A percentile compares a stretch with the other conserved stretches of the same genome.
phyloP scores from a whole-genome alignment of 2,888 invertebrate genomes.

The Ochlodes sylvanus region DNA sequence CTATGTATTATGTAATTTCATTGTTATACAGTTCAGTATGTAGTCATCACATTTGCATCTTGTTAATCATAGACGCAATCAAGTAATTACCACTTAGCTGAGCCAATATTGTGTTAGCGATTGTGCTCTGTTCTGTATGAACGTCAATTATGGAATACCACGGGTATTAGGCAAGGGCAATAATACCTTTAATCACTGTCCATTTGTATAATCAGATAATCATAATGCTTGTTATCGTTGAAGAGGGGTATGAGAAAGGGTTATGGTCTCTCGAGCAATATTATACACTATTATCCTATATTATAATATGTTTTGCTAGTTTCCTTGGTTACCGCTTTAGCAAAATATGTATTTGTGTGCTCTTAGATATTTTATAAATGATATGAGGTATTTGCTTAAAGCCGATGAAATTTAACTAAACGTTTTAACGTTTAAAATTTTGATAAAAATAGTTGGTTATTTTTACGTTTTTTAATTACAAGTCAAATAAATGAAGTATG shows the following conservation, averaged over 20 bases:
- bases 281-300: too few relatives aligned
- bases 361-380: too few relatives aligned
- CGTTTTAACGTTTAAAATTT: too few relatives aligned
- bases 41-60: conserved; percentile 35
- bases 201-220: conserved; percentile 16
- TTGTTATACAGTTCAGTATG: conserved; percentile 30
- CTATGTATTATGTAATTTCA: conserved; percentile 20
- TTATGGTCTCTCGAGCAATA: not conserved
- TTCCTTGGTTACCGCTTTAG: too few relatives aligned
- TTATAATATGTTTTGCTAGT: too few relatives aligned
- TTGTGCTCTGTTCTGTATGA: conserved; percentile 26
- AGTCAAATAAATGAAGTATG: too few relatives aligned
- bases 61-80: conserved; percentile 37
- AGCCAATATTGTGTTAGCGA: conserved; percentile 34
- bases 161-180: conserved; percentile 10
- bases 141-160: conserved; percentile 26
- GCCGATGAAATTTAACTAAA: too few relatives aligned
- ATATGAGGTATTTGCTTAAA: too few relatives aligned
- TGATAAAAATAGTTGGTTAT: too few relatives aligned
- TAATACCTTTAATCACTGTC: conserved; percentile 18
- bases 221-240: not conserved
- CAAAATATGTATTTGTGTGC: too few relatives aligned
- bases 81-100: conserved; percentile 36
- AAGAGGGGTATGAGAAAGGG: not conserved
- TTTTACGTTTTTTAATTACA: too few relatives aligned